phyloP scores from a whole-genome alignment of 2,888 invertebrate genomes.

The Sinopyrophorus schimmeli region DNA sequence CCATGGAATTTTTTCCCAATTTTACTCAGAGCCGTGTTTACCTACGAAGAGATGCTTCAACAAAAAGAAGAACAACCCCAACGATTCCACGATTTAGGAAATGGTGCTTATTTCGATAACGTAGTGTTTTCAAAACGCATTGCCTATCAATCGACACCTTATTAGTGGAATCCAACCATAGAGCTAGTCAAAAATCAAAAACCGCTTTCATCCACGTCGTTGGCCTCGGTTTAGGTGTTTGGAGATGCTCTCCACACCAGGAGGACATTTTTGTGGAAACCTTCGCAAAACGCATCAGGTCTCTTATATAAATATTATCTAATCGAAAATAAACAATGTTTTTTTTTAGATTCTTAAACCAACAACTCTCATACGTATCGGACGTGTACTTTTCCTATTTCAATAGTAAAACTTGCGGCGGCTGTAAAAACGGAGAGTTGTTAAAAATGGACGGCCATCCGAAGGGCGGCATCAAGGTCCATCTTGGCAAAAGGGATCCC shows the following conservation, averaged over 20 bases:
- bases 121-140: conserved; percentile 52
- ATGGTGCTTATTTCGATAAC: conserved; percentile 51
- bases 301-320: too few species aligned
- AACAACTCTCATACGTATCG: conserved; percentile 32
- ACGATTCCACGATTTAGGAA: conserved; percentile 15
- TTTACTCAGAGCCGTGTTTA: conserved; percentile 40
- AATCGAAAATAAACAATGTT: too few species aligned
- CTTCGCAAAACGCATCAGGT: conserved; percentile 38
- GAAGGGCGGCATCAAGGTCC: conserved; percentile 34
- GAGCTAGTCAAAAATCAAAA: conserved; percentile 51
- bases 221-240: conserved; percentile 45
- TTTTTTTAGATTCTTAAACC: too few species aligned
- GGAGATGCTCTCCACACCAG: conserved; percentile 40
- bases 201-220: conserved; percentile 54
- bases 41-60: conserved; percentile 21
- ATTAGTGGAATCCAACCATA: conserved; percentile 53
- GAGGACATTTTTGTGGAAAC: conserved; percentile 39
- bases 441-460: conserved; percentile 32
- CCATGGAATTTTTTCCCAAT: conserved; percentile 44
- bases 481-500: conserved; percentile 50
- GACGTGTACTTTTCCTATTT: conserved; percentile 43
- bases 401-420: conserved; percentile 24
- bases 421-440: conserved; percentile 28
- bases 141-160: conserved; percentile 51
- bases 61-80: conserved; percentile 5